Percentiles rank a stretch among this genome's conserved stretches.
Evolutionary conservation across 2,888 invertebrate species (phyloP).

Genomic region (Dyspetes luteomarginatus): DNA sequence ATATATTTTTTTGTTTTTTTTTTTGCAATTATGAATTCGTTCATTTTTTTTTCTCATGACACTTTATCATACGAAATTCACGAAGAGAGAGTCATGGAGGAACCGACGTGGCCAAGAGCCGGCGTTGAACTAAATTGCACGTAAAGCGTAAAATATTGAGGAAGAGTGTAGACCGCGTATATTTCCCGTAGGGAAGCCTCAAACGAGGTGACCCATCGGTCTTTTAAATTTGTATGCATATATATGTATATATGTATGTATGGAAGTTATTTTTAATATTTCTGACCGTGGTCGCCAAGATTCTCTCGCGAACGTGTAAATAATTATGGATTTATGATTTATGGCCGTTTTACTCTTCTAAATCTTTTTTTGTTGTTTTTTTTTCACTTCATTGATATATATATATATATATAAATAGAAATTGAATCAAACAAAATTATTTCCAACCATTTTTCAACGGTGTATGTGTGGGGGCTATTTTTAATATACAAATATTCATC

Average conservation of each 20-base stretch:
- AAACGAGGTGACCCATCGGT: conserved; percentile 32
- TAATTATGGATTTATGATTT: no score
- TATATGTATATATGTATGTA: no score
- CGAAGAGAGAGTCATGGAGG: not conserved
- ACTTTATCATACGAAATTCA: not conserved
- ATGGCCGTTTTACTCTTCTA: no score
- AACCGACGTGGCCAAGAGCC: conserved; percentile 33
- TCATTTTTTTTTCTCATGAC: not conserved
- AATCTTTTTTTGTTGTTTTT: no score
- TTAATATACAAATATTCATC: no score
- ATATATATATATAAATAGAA: no score
- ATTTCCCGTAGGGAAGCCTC: conserved; percentile 39
- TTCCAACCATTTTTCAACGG: no score
- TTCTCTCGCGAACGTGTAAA: not conserved
- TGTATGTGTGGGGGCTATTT: no score
- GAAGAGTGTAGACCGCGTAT: not conserved
- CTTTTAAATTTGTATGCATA: not conserved
- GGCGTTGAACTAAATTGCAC: conserved; percentile 44
- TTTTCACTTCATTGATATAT: no score
- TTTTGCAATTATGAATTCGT: no score
- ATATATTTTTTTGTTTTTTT: no score
- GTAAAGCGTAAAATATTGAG: conserved; percentile 4
- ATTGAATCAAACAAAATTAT: no score
- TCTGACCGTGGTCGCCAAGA: conserved; percentile 8
- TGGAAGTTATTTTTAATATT: conserved; percentile 47